Conservation (phyloP, 1,140 invertebrate genomes). For the Bombus sibiricus region DNA sequence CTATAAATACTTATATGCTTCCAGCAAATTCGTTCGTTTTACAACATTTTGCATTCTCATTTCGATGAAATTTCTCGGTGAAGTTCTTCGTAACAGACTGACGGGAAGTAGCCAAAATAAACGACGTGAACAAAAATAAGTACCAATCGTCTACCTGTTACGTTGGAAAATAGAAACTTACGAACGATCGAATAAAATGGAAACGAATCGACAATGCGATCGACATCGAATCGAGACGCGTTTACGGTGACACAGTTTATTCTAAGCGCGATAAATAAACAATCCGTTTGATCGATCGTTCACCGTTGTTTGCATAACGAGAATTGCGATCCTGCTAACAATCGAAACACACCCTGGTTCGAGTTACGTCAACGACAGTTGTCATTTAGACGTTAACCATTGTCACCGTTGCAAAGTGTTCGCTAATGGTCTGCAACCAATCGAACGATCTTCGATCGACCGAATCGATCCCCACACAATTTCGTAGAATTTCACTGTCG, state of each 20-base stretch:
- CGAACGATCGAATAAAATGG: background rate
- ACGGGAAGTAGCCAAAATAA: constrained; percentile 39
- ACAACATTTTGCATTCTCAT: background rate
- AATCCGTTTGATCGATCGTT: constrained; percentile 38
- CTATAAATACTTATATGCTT: background rate
- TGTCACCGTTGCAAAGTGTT: background rate
- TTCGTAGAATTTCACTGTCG: background rate
- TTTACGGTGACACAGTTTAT: constrained; percentile 4
- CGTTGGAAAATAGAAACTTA: constrained; percentile 23
- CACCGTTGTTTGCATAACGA: constrained; percentile 32
- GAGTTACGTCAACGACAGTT: constrained; percentile 31
- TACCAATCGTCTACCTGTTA: constrained; percentile 30
- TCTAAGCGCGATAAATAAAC: constrained; percentile 26
- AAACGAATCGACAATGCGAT: background rate
- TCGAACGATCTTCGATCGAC: background rate
- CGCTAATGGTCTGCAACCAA: background rate
- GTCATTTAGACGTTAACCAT: constrained; percentile 32
- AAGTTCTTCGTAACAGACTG: background rate
- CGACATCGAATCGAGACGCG: background rate
- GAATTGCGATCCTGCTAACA: constrained; percentile 22
- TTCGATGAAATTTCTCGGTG: background rate
- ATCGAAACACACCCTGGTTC: constrained; percentile 41
- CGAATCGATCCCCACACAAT: background rate
- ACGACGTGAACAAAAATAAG: constrained; percentile 44
- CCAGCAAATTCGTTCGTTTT: background rate